Conservation (phyloP, 2,113 vertebrate genomes). For the Xiphias gladius region DNA sequence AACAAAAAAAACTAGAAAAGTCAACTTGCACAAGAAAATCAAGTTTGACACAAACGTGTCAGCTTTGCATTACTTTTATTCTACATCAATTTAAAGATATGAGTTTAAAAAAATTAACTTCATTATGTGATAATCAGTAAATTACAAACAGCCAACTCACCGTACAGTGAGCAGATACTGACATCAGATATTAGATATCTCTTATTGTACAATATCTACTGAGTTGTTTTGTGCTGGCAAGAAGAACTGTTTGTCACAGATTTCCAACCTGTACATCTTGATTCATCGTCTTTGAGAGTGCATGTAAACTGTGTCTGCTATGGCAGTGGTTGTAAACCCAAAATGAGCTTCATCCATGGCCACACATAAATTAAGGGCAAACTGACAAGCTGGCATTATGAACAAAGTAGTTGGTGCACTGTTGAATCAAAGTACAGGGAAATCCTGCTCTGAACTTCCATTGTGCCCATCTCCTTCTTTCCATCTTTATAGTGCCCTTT, state of each 20-base stretch:
- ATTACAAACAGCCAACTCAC: background rate
- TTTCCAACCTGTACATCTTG: background rate
- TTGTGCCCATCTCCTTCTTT: background rate
- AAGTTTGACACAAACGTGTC: conserved; percentile 12
- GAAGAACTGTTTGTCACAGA: background rate
- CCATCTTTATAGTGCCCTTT: background rate
- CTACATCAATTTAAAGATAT: background rate
- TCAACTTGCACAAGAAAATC: background rate
- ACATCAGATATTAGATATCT: background rate
- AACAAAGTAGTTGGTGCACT: background rate
- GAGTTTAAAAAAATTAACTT: background rate
- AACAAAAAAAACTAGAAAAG: conserved; percentile 13
- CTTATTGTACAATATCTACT: background rate
- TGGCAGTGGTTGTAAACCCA: background rate
- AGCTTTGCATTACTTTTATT: conserved; percentile 8
- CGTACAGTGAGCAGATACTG: background rate
- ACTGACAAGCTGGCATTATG: background rate
- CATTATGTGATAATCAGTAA: background rate
- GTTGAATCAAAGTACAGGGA: background rate
- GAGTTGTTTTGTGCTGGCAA: background rate
- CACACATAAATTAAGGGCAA: background rate
- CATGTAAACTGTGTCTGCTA: background rate
- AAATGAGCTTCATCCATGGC: background rate
- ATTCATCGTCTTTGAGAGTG: background rate
- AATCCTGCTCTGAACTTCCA: background rate